These are phyloP conservation scores for Clarias pachynema DNA, from an alignment of 2,797 vertebrate genomes.

Conservation along the genomic window DNA sequence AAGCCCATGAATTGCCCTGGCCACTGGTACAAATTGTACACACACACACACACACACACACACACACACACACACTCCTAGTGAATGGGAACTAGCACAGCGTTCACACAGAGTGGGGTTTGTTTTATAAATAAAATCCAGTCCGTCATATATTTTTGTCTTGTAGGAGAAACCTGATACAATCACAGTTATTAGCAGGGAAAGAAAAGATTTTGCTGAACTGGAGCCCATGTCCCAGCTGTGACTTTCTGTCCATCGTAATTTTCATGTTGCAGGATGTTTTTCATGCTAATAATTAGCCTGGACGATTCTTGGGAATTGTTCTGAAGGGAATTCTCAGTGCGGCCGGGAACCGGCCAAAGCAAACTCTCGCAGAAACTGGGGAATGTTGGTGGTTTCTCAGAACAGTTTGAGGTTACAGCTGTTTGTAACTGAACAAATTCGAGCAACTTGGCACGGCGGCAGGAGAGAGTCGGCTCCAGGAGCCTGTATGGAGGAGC, in stretches of 20 bases:
- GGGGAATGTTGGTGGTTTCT: neutral
- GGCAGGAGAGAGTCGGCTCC: neutral
- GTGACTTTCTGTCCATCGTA: neutral
- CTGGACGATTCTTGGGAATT: neutral
- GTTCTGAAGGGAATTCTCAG: neutral
- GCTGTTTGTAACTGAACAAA: neutral
- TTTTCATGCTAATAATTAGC: neutral
- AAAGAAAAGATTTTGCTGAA: neutral
- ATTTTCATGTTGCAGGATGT: neutral
- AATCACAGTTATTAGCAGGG: neutral
- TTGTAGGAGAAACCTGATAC: neutral
- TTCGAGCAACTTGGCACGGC: neutral
- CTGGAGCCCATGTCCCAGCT: neutral
- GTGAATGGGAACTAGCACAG: too few species aligned
- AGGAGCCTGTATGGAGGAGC: neutral
- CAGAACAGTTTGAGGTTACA: neutral
- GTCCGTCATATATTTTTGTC: neutral
- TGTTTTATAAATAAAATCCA: neutral
- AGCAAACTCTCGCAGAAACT: neutral
- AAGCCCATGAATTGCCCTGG: constrained; percentile 98
- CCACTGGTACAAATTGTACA: constrained; percentile 82
- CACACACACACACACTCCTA: neutral
- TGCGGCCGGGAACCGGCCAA: neutral
- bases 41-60: neutral
- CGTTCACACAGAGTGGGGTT: neutral